These are phyloP conservation scores for Novumbra hubbsi DNA, from an alignment of 2,797 vertebrate genomes.

Conservation along the genomic window DNA sequence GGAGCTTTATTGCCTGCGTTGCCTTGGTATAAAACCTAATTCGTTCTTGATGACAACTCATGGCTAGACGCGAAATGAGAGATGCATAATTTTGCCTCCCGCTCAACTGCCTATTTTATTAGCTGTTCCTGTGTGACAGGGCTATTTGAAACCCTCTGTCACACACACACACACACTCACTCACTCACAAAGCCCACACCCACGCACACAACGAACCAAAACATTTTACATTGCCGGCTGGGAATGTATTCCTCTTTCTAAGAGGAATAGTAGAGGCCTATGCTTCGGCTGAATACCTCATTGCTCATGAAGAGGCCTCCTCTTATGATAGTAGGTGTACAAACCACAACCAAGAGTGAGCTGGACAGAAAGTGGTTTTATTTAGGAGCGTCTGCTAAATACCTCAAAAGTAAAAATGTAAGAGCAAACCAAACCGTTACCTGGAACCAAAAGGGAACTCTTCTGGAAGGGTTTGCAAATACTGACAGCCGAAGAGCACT, in stretches of 20 bases:
- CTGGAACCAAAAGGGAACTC: too few relatives aligned
- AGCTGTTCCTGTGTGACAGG: conserved; percentile 56
- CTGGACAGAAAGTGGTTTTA: too few relatives aligned
- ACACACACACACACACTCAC: conserved; percentile 7
- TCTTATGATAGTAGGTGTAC: not conserved
- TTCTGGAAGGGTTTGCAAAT: too few relatives aligned
- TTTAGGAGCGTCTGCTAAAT: too few relatives aligned
- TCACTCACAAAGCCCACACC: conserved; percentile 1
- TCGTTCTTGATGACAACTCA: conserved; percentile 69
- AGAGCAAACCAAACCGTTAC: too few relatives aligned
- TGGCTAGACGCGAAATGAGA: conserved; percentile 60
- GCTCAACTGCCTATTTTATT: conserved; percentile 61
- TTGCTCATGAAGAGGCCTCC: conserved; percentile 23
- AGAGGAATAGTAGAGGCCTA: conserved; percentile 44
- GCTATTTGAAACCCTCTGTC: conserved; percentile 54
- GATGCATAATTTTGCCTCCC: conserved; percentile 53
- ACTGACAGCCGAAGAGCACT: too few relatives aligned
- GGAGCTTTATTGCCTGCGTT: conserved; percentile 54
- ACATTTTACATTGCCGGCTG: conserved; percentile 55
- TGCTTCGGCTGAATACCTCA: conserved; percentile 38
- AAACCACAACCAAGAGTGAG: too few relatives aligned
- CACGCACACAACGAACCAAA: conserved; percentile 32
- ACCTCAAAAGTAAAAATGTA: too few relatives aligned
- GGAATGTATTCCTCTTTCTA: conserved; percentile 60
- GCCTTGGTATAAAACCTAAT: conserved; percentile 63